Base-by-base conservation (phyloP, 2,888 invertebrate genomes). In the Idaea dimidiata region DNA sequence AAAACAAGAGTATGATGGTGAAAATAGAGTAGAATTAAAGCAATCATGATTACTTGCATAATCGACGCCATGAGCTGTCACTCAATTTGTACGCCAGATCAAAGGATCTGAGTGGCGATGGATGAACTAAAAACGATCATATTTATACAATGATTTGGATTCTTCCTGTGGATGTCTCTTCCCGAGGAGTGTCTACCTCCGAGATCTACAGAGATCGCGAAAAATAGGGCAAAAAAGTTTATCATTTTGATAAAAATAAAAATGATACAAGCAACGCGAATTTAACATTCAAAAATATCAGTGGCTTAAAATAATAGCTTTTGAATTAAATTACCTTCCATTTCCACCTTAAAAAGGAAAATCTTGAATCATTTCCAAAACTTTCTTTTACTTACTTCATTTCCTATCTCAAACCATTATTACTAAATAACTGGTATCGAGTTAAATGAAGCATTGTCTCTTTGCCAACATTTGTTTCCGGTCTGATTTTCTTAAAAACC, bases 401-500 rank as follows among this genome's bases (percentile, higher is more conserved):
- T 43, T 43, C 43, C 43, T 8, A 14, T 43, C 43, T 64, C 54
- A 63, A 62, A 65, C 67, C 67, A 66, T 66, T 71, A 72, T 68
- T 70, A 70, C 69, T 73, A 67, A 67, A 70, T 68, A 73, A 71
- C 63, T 68, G 70, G 69, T 66, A 69, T 64, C 63, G 57, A 32
- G 62, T 57, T 67, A 66, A 71, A 72, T 73, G 69, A 72, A 70
- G 61, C 67, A 65, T 69, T 68, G 65, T 68, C 69, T 72, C 71
- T 71, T 64, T 73, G 72, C 72, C 73, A 79, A 72, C 75, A 75
- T 80, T 79, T 77, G 75, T 80, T 82, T 75, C 65, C 65, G 64
- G 78, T 79, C 77, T 82, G 81, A 83, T 84, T 84, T 86, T 82
- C 83, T 81, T 79, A 80, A 83, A 83, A 86, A 86, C 84, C 87